Evolutionary conservation across 2,113 vertebrate genomes (phyloP), one percentile per base, ranked within the genome.

Genomic region (Dicerorhinus sumatrensis): DNA sequence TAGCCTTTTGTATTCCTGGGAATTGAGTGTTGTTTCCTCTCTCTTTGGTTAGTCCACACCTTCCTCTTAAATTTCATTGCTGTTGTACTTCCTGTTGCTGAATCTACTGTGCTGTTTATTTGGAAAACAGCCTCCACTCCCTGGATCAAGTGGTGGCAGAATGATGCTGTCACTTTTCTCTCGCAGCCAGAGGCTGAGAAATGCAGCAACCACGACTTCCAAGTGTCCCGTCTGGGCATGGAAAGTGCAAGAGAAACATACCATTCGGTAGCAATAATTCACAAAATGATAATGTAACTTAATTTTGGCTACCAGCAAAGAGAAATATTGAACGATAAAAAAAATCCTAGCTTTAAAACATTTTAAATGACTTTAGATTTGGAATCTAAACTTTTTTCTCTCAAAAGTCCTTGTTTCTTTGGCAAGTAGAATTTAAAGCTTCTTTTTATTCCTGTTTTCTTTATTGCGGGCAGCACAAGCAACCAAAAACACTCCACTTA

Each of bases 241-340:
- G 12, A 87, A 58, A 93, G 69, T 1, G 31, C 0, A 73, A 39
- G 81, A 81, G 25, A 92, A 97, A 97, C 58, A 46, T 0, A 2
- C 0, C 3, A 94, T 92, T 46, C 10, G 0, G 20, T 23, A 31
- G 36, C 89, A 89, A 58, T 27, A 33, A 92, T 23, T 91, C 94
- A 93, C 0, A 3, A 6, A 70, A 48, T 1, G 83, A 72, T 56
- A 91, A 76, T 62, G 89, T 82, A 96, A 81, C 20, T 51, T 72
- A 65, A 12, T 77, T 87, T 77, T 14, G 3, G 65, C 91, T 80
- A 95, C 16, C 76, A 93, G 48, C 27, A 62, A 94, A 92, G 95
- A 90, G 39, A 96, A 94, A 98, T 70, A 95, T 10, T 54, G 60
- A 97, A 7, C 18, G 94, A 93, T 84, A 96, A 98, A 96, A 94